A percentile compares a stretch with the other conserved stretches of the same genome.
These are phyloP conservation scores for Mola mola DNA, from an alignment of 2,113 vertebrate genomes.

Conservation along the genomic window DNA sequence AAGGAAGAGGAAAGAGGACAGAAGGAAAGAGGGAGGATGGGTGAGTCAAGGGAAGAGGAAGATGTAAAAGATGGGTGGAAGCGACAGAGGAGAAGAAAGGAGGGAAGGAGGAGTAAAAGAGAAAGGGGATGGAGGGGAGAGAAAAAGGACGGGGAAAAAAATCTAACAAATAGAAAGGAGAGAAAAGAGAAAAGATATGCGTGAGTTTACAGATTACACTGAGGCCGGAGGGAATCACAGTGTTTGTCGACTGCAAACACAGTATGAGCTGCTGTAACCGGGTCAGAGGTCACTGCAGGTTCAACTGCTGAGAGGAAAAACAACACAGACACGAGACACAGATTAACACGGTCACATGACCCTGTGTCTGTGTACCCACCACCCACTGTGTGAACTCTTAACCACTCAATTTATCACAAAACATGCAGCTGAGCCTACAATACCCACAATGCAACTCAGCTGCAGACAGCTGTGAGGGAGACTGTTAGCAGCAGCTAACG, in stretches of 20 bases:
- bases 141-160: not conserved
- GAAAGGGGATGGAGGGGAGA: too few species aligned
- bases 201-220: slow-evolving; percentile 15
- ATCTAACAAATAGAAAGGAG: not conserved
- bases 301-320: slow-evolving; percentile 39
- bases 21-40: not conserved
- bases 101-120: too few species aligned
- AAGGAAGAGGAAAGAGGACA: slow-evolving; percentile 18
- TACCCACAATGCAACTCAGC: not conserved
- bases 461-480: not conserved
- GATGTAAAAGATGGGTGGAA: not conserved
- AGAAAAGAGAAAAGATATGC: too few species aligned
- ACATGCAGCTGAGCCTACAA: too few species aligned
- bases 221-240: slow-evolving; percentile 22
- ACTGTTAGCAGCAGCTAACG: not conserved
- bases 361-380: slow-evolving; percentile 13
- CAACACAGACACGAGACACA: slow-evolving; percentile 20
- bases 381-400: slow-evolving; percentile 10
- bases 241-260: not conserved
- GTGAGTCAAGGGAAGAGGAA: not conserved
- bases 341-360: slow-evolving; percentile 48
- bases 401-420: not conserved
- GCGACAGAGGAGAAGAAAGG: slow-evolving; percentile 16
- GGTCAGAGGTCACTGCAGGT: slow-evolving; percentile 17
- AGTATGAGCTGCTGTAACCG: not conserved